Evolutionary conservation across 2,888 invertebrate species (phyloP).

Genomic region (Melanophora roralis): DNA sequence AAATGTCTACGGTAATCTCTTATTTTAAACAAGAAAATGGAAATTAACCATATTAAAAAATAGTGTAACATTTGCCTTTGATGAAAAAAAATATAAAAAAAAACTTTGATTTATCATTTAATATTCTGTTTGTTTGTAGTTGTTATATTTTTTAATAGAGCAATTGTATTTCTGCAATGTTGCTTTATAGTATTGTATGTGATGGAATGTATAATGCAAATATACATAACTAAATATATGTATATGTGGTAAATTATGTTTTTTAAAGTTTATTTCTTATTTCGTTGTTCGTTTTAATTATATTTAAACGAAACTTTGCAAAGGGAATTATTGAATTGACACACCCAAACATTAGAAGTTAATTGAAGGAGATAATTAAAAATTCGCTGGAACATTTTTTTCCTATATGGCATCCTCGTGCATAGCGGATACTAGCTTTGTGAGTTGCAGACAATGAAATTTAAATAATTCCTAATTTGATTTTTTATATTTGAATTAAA

Average conservation of each 20-base stretch:
- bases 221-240: constrained; percentile 19
- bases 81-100: constrained; percentile 11
- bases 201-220: constrained; percentile 13
- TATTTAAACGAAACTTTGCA: no score
- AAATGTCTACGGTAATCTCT: constrained; percentile 53
- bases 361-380: no score
- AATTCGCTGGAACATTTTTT: no score
- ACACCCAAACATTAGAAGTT: no score
- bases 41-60: constrained; percentile 5
- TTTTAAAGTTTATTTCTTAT: neutral
- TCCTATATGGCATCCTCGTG: no score
- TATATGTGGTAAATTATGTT: no score
- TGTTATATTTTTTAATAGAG: neutral
- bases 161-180: no score
- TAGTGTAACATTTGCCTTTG: constrained; percentile 34
- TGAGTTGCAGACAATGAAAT: no score
- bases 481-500: no score
- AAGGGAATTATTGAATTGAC: no score
- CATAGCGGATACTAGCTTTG: no score
- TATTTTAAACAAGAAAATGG: neutral
- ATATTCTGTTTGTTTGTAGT: constrained; percentile 1
- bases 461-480: no score
- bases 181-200: neutral
- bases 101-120: neutral
- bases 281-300: neutral